phyloP scores from a whole-genome alignment of 1,140 invertebrate genomes.

The Harlomillsia oculata region DNA sequence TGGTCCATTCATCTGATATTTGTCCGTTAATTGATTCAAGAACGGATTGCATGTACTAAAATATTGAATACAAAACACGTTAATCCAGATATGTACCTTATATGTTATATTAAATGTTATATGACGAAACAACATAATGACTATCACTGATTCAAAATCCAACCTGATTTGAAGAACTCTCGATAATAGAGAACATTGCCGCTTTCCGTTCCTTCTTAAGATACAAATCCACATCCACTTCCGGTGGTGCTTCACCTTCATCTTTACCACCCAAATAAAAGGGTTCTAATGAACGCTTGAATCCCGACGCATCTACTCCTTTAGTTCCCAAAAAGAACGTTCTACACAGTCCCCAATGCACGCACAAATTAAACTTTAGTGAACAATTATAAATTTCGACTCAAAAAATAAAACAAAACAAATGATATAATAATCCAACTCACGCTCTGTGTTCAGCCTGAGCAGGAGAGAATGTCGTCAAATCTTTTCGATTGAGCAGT shows the following conservation, averaged over 20 bases:
- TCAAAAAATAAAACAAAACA: slow-evolving; percentile 3
- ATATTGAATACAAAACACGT: too few species aligned
- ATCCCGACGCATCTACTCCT: slow-evolving; percentile 84
- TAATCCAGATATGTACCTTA: too few species aligned
- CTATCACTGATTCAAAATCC: neutral
- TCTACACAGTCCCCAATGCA: slow-evolving; percentile 42
- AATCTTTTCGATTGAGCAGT: slow-evolving; percentile 70
- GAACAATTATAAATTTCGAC: neutral
- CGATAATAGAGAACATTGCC: neutral
- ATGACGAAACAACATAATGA: neutral
- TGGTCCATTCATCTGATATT: too few species aligned
- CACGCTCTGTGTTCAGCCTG: too few species aligned
- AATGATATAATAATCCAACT: slow-evolving; percentile 39
- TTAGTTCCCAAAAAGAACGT: slow-evolving; percentile 83
- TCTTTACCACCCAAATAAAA: slow-evolving; percentile 47
- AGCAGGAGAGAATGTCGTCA: too few species aligned
- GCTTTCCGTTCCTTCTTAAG: slow-evolving; percentile 41
- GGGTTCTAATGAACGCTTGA: slow-evolving; percentile 79
- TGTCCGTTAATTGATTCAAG: too few species aligned
- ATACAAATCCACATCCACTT: slow-evolving; percentile 80
- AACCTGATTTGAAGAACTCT: slow-evolving; percentile 1
- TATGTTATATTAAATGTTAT: too few species aligned
- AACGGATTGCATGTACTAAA: too few species aligned
- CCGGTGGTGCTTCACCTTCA: slow-evolving; percentile 41
- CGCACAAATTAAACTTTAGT: neutral